Evolutionary conservation across 2,797 vertebrate species (phyloP), one percentile per base, ranked within the genome.

Genomic region (Pteropus rufus): DNA sequence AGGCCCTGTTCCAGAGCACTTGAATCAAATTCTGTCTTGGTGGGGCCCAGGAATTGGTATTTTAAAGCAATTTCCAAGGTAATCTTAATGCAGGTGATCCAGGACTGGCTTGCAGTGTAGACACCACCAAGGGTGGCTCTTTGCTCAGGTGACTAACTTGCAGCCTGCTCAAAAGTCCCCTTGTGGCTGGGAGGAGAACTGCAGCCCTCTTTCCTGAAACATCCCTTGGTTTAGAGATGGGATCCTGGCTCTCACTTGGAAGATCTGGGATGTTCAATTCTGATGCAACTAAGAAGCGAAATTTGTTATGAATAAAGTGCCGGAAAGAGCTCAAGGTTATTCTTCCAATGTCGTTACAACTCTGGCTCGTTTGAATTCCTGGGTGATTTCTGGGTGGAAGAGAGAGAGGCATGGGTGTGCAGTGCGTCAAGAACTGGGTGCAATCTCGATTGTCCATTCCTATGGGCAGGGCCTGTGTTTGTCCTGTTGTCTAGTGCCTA

Each of bases 201-300:
- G 84, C 95, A 83, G 16, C 10, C 70, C 77, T 41, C 0, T 8
- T 31, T 62, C 34, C 69, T 67, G 24, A 39, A 69, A n/a, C 0
- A 7, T 12, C 10, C 49, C 23, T 23, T 65, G n/a, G 15, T 18
- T 80, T 88, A 64, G 31, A 52, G n/a, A 31, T 1, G 19, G 46
- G 29, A 29, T 26, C n/a, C 0, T 0, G 0, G 2, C 7, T 79
- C 10, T 44, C 7, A 1, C 3, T 12, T 4, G 11, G 52, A 82
- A 96, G 65, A 26, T 15, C 34, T 19, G 5, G 44, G 64, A 3
- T 41, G 62, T 14, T 81, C 54, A 5, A 10, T 72, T 80, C 69
- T 36, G 41, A 54, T 41, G 23, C 1, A 5, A 31, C 24, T 5
- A 14, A 82, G 46, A 89, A 26, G 75, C 36, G 14, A 4, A 4